These are phyloP conservation scores for Cyaniris semiargus DNA, from an alignment of 2,888 invertebrate species.

Conservation along the genomic window DNA sequence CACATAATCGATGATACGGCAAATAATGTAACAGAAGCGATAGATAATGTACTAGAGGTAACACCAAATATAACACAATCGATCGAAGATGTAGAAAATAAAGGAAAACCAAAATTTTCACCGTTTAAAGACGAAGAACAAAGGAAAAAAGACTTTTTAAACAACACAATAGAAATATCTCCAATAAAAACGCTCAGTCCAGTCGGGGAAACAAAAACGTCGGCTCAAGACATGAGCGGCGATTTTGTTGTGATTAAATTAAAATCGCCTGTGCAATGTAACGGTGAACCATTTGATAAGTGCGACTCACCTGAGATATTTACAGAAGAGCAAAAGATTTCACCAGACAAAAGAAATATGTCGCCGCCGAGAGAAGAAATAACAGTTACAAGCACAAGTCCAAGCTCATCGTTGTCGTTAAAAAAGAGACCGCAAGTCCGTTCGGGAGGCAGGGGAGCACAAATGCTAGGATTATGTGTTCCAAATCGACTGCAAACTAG, in stretches of 20 bases:
- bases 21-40: conserved; percentile 33
- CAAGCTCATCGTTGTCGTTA: conserved; percentile 63
- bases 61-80: conserved; percentile 46
- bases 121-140: conserved; percentile 63
- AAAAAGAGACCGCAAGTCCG: conserved; percentile 68
- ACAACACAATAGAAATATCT: conserved; percentile 81
- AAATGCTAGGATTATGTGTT: conserved; percentile 71
- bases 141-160: conserved; percentile 77
- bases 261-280: conserved; percentile 63
- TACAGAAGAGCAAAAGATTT: conserved; percentile 65
- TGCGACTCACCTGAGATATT: conserved; percentile 70
- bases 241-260: conserved; percentile 68
- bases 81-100: conserved; percentile 43
- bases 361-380: conserved; percentile 66
- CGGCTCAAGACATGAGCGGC: conserved; percentile 60
- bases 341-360: conserved; percentile 64
- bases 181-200: conserved; percentile 78
- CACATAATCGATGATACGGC: conserved; percentile 15
- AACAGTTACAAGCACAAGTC: conserved; percentile 52
- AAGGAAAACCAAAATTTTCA: conserved; percentile 56
- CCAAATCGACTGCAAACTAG: conserved; percentile 57
- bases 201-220: conserved; percentile 55
- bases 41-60: conserved; percentile 33
- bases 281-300: conserved; percentile 67
- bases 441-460: conserved; percentile 65